phyloP scores from a whole-genome alignment of 1,140 invertebrate species.

The Eumaeus atala region DNA sequence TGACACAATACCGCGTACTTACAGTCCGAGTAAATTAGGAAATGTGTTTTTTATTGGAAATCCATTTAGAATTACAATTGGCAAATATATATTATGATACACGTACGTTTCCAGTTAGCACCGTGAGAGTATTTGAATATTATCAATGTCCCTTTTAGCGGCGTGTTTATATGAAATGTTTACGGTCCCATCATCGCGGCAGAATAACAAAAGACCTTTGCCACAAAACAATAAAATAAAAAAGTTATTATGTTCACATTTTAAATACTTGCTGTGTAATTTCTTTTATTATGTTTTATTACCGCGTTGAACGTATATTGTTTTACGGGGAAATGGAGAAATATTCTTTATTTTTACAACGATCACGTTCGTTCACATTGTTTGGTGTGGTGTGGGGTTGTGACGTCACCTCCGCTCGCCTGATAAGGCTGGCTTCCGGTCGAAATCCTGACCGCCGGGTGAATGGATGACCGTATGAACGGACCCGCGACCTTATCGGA shows the following conservation, averaged over 20 bases:
- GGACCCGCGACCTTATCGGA: constrained; percentile 41
- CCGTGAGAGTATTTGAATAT: constrained; percentile 61
- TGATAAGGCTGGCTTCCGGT: constrained; percentile 63
- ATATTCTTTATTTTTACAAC: constrained; percentile 56
- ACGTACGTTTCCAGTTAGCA: constrained; percentile 61
- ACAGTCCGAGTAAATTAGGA: constrained; percentile 62
- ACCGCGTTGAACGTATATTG: constrained; percentile 42
- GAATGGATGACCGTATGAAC: constrained; percentile 43
- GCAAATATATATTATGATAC: constrained; percentile 49
- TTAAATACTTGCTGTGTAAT: constrained; percentile 4
- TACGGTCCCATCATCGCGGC: constrained; percentile 26
- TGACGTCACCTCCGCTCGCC: constrained; percentile 62
- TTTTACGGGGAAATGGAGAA: constrained; percentile 34
- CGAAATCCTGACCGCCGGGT: constrained; percentile 44
- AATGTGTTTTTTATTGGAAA: constrained; percentile 70
- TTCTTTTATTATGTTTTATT: constrained; percentile 15
- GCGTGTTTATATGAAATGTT: constrained; percentile 27
- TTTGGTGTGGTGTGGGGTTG: constrained; percentile 43
- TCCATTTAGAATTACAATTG: constrained; percentile 61
- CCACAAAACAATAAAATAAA: constrained; percentile 22
- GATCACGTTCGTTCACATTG: constrained; percentile 56
- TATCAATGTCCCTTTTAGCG: constrained; percentile 30
- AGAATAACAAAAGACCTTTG: constrained; percentile 24
- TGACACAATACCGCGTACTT: constrained; percentile 48
- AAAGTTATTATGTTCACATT: constrained; percentile 6